These are phyloP conservation scores for Gortyna flavago DNA, from an alignment of 2,888 invertebrate genomes.

Conservation along the genomic window DNA sequence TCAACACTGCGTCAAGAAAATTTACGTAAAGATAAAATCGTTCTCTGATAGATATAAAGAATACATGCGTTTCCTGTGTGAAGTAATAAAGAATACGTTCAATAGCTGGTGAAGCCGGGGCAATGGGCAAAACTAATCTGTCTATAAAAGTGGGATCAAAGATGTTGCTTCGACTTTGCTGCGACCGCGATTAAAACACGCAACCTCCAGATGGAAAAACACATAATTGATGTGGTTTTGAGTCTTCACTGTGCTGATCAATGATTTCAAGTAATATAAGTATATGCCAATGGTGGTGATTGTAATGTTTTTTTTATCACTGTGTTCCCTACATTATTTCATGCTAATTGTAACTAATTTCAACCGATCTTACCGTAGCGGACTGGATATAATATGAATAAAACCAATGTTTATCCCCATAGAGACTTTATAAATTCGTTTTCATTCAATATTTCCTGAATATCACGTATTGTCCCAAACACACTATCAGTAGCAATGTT, in stretches of 20 bases:
- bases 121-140: constrained; percentile 12
- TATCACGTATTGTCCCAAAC: background rate
- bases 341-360: background rate
- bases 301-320: background rate
- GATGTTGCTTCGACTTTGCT: constrained; percentile 14
- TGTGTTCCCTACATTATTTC: background rate
- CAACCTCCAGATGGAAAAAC: background rate
- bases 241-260: background rate
- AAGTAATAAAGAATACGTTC: constrained; percentile 40
- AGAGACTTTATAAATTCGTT: background rate
- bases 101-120: constrained; percentile 19
- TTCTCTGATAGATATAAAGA: constrained; percentile 7
- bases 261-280: no score
- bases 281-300: no score
- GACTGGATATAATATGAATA: background rate
- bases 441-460: background rate
- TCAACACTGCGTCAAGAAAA: constrained; percentile 17
- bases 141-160: constrained; percentile 47
- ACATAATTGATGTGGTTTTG: constrained; percentile 16
- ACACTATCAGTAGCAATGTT: no score
- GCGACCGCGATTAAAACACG: constrained; percentile 6
- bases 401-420: background rate
- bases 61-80: constrained; percentile 31
- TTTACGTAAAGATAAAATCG: constrained; percentile 22
- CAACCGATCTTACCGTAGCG: background rate